Conservation (phyloP, 2,888 invertebrate genomes). For the Ormyrus nitidulus region DNA sequence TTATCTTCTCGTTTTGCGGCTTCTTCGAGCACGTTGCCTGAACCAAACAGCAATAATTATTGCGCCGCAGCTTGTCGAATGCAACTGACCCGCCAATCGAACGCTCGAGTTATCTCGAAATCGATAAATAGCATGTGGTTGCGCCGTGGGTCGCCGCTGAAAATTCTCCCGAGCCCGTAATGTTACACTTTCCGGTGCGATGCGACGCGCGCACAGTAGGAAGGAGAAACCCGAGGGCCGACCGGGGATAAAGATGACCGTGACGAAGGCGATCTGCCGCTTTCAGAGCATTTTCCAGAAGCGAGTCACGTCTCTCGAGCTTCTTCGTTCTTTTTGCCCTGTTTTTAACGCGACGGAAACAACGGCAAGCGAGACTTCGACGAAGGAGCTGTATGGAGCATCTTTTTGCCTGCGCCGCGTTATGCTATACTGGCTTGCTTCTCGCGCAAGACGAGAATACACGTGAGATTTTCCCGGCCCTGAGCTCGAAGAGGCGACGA, state of each 20-base stretch:
- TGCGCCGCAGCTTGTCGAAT: background rate
- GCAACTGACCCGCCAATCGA: background rate
- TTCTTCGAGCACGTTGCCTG: background rate
- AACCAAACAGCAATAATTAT: background rate
- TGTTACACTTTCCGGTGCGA: conserved; percentile 40
- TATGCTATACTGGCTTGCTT: background rate
- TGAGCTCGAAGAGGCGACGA: too few relatives aligned
- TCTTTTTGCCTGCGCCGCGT: conserved; percentile 19
- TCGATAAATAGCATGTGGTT: conserved; percentile 10
- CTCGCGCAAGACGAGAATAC: background rate
- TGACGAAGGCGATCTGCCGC: conserved; percentile 32
- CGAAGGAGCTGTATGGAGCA: background rate
- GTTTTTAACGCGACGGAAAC: background rate
- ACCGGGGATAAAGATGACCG: conserved; percentile 28
- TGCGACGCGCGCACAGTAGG: conserved; percentile 2
- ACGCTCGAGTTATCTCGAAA: conserved; percentile 6
- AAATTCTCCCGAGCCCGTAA: conserved; percentile 17
- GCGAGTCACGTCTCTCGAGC: conserved; percentile 39
- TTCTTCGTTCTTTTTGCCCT: conserved; percentile 12
- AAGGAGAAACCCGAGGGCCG: conserved; percentile 43
- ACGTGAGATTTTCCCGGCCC: background rate
- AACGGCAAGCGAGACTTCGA: background rate
- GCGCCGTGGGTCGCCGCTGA: background rate
- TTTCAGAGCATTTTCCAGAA: conserved; percentile 42
- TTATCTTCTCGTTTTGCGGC: conserved; percentile 5